Evolutionary conservation across 2,113 vertebrate species (phyloP).

Genomic region (Siniperca chuatsi): DNA sequence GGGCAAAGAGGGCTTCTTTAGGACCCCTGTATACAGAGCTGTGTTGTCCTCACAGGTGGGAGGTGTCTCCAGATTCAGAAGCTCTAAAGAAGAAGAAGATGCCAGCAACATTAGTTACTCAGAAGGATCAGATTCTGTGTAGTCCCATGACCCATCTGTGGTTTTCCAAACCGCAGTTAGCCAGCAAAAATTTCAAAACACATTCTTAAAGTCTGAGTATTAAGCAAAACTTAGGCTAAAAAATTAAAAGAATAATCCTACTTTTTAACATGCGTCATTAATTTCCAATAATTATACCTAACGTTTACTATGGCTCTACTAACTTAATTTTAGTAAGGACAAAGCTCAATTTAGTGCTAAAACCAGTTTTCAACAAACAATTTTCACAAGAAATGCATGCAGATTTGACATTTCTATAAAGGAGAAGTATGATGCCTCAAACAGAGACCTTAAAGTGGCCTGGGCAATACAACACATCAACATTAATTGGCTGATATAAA

Average conservation of each 20-base stretch:
- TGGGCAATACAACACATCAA: not conserved
- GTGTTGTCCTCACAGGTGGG: conserved; percentile 89
- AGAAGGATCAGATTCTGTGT: conserved; percentile 6
- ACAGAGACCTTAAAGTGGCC: not conserved
- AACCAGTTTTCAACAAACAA: not conserved
- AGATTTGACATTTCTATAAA: not conserved
- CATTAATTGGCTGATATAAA: not conserved
- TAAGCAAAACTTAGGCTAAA: not conserved
- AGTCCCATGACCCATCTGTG: conserved; percentile 41
- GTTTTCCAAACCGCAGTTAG: conserved; percentile 25
- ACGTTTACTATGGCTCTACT: not conserved
- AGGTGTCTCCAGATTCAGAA: conserved; percentile 85
- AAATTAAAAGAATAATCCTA: not conserved
- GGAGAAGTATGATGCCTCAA: not conserved
- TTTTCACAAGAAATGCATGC: not conserved
- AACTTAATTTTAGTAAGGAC: not conserved
- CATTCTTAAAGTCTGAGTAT: conserved; percentile 46
- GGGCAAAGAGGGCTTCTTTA: conserved; percentile 90
- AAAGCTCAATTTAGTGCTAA: not conserved
- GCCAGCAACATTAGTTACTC: not conserved
- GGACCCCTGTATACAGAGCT: conserved; percentile 93
- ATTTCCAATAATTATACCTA: not conserved
- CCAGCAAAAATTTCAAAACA: conserved; percentile 27
- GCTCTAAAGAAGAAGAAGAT: conserved; percentile 75
- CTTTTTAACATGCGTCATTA: not conserved